Conservation (phyloP, 2,888 invertebrate genomes). For the Leptinotarsa rubiginosa region DNA sequence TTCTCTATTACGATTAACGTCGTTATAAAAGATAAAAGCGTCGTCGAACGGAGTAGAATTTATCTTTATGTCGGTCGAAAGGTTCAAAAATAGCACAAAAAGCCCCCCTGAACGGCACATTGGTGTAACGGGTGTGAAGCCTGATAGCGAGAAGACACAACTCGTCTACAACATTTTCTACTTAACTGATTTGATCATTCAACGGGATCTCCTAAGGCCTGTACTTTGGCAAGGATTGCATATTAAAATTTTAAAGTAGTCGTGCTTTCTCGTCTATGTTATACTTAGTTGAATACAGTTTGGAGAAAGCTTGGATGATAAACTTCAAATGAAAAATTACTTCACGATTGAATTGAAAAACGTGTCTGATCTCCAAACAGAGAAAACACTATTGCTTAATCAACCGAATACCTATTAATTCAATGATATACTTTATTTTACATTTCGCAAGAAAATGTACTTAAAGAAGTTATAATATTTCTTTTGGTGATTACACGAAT, state of each 20-base stretch:
- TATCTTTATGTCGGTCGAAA: constrained; percentile 12
- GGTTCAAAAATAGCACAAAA: constrained; percentile 19
- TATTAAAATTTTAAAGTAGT: constrained; percentile 13
- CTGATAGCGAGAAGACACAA: constrained; percentile 6
- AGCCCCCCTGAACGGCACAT: constrained; percentile 18
- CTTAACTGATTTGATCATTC: constrained; percentile 7
- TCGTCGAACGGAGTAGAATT: constrained; percentile 7
- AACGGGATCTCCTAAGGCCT: constrained; percentile 9
- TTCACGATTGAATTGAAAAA: too few relatives aligned
- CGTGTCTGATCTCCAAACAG: too few relatives aligned
- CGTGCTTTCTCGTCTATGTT: neutral
- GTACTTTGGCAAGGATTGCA: constrained; percentile 14
- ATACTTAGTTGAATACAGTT: neutral
- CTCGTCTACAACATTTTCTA: constrained; percentile 18
- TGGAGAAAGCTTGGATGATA: neutral
- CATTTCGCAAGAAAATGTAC: too few relatives aligned
- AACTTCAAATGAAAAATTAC: too few relatives aligned
- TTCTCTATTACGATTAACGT: constrained; percentile 2
- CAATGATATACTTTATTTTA: too few relatives aligned
- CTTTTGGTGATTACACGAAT: too few relatives aligned
- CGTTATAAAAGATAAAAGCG: constrained; percentile 14
- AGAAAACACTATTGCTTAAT: too few relatives aligned
- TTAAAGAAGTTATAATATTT: too few relatives aligned
- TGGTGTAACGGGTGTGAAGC: constrained; percentile 14
- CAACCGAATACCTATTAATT: too few relatives aligned